Evolutionary conservation across 2,888 invertebrate genomes (phyloP).

Genomic region (Spisula subtruncata): DNA sequence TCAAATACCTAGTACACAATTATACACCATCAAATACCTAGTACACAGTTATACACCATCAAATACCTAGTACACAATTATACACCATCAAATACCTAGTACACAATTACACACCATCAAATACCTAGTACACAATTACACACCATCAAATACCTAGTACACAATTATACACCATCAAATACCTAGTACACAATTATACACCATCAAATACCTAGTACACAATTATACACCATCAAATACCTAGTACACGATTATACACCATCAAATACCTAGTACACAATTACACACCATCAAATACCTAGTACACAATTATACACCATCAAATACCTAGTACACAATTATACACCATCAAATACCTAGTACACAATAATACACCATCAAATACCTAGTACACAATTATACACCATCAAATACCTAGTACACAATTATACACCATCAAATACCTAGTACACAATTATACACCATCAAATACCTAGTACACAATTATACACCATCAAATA

Average conservation of each 20-base stretch:
- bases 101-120: conserved; percentile 88
- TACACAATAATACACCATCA: conserved; percentile 89
- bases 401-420: conserved; percentile 89
- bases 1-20: conserved; percentile 85
- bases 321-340: conserved; percentile 84
- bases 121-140: conserved; percentile 82
- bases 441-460: conserved; percentile 82
- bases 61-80: conserved; percentile 84
- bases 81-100: conserved; percentile 89
- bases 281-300: conserved; percentile 89
- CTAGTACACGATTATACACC: conserved; percentile 89
- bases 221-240: conserved; percentile 89
- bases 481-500: conserved; percentile 89
- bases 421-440: conserved; percentile 88
- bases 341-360: conserved; percentile 89
- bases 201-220: conserved; percentile 88
- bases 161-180: conserved; percentile 89
- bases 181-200: conserved; percentile 88
- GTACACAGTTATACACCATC: conserved; percentile 89
- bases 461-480: conserved; percentile 89
- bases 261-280: conserved; percentile 85
- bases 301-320: conserved; percentile 89
- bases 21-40: conserved; percentile 89
- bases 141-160: conserved; percentile 89
- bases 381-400: conserved; percentile 82